Evolutionary conservation across 1,140 invertebrate genomes (phyloP).

Genomic region (Temnothorax longispinosus): DNA sequence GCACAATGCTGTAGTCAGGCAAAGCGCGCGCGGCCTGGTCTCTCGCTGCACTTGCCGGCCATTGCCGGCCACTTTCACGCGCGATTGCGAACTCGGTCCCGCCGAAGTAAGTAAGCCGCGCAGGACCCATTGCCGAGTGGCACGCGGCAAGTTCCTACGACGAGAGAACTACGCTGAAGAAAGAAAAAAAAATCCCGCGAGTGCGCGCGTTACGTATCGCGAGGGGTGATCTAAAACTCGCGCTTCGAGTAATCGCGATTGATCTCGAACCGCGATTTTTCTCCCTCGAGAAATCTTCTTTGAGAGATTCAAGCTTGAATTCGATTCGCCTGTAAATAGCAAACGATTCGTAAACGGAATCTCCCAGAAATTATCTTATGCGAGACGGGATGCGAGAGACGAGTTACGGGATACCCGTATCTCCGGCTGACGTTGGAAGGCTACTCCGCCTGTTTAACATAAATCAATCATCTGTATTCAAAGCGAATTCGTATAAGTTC

Average conservation of each 20-base stretch:
- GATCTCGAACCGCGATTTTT: neutral
- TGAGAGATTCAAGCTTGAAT: neutral
- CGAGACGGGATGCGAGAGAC: neutral
- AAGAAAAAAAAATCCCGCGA: neutral
- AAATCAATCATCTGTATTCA: conserved; percentile 77
- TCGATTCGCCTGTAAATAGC: neutral
- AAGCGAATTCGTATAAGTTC: conserved; percentile 65
- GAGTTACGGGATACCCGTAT: neutral
- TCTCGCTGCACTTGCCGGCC: conserved; percentile 26
- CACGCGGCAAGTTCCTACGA: neutral
- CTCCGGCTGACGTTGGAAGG: neutral
- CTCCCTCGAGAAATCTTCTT: neutral
- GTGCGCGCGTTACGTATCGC: neutral
- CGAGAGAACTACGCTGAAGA: neutral
- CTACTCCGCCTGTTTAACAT: conserved; percentile 67
- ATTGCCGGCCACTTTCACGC: conserved; percentile 73
- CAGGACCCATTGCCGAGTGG: conserved; percentile 4
- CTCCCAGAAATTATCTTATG: neutral
- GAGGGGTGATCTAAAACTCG: neutral
- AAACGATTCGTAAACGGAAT: neutral
- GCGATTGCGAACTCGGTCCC: conserved; percentile 64
- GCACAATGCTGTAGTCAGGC: conserved; percentile 40
- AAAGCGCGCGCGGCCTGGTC: conserved; percentile 34
- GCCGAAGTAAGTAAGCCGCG: conserved; percentile 26
- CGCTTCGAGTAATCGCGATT: neutral